Evolutionary conservation across 2,888 invertebrate genomes (phyloP), one percentile per base, ranked within the genome.

Genomic region (Danaus chrysippus): DNA sequence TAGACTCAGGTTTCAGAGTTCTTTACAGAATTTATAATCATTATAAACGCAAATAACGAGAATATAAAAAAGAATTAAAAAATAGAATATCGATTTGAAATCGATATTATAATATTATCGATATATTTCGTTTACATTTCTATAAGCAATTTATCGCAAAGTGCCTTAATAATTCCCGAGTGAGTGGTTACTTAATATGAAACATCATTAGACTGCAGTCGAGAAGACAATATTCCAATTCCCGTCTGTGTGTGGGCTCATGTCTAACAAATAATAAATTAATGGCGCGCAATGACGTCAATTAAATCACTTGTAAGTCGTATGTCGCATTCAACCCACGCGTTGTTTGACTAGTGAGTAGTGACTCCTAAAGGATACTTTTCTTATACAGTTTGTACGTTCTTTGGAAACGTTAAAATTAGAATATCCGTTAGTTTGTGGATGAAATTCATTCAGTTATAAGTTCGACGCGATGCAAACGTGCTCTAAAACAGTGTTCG

Each of bases 381-480:
- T 79, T 82, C 78, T 81, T 78, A 83, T 82, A 77, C 82, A 78
- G 76, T 77, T 76, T 82, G 83, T 86, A 34, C 23, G 23, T 88
- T 91, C 87, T 78, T 79, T 86, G 83, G 86, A 89, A 90, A 83
- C 78, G 70, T 85, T 90, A 90, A 86, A 82, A 86, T 87, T 91
- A 91, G 90, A 90, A 87, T 88, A 80, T 87, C 82, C 84, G 81
- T 78, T 84, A 86, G 81, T 84, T 85, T 81, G 83, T 85, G 82
- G 86, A 79, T 71, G 76, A 83, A 85, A 87, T 86, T 83, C 80
- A 81, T 82, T 83, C 83, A 82, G 82, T 83, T 82, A 83, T 81
- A 76, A 68, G 69, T 64, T 63, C 62, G 69, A 58, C 69, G 63
- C 63, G 23, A 34, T 34, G 23, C 23, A 34, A 34, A 34, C 23